Evolutionary conservation across 2,113 vertebrate species (phyloP), one percentile per base, ranked within the genome.

Genomic region (Egretta garzetta): DNA sequence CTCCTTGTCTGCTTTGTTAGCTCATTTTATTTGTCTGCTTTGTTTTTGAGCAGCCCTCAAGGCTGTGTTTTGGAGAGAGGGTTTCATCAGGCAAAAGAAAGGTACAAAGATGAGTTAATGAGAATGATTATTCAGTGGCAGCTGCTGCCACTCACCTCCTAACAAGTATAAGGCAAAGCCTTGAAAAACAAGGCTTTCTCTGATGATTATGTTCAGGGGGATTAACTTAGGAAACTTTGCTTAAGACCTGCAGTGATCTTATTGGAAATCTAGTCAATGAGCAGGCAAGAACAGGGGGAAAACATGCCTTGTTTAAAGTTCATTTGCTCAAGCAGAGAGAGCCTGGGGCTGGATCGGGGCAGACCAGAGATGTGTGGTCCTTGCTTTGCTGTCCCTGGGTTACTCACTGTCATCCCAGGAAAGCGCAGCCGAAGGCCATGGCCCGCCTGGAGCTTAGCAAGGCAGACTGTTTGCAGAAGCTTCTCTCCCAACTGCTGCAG

Each of bases 71-170:
- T 70, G 73, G 53, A 93, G 74, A 86, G 62, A 85, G 15, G 50
- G 73, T 92, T 97, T 93, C 50, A 33, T 80, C 89, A 76, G 71
- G 84, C 79, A 79, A 67, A 73, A 76, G 41, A 72, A 90, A 92
- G 66, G 70, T 91, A 76, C 77, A 91, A 90, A 89, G 81, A 74
- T 4, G 27, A 96, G 71, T 86, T 95, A 95, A 96, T 92, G 88
- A 94, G 94, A 91, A 94, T 2, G 6, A 95, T 96, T 93, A 95
- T 80, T 95, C 90, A 85, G 74, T 83, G 86, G 55, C 90, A 97
- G 93, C 80, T 96, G 91, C 91, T 86, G 71, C 75, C 3, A 8
- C 73, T 94, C 93, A 80, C 58, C 49, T 93, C 74, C 77, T 89
- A 94, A 95, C 30, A 64, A 96, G 83, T 2, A 19, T 21, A 82